Base-by-base conservation (phyloP, 2,113 vertebrate genomes). In the Rhipidura dahli region DNA sequence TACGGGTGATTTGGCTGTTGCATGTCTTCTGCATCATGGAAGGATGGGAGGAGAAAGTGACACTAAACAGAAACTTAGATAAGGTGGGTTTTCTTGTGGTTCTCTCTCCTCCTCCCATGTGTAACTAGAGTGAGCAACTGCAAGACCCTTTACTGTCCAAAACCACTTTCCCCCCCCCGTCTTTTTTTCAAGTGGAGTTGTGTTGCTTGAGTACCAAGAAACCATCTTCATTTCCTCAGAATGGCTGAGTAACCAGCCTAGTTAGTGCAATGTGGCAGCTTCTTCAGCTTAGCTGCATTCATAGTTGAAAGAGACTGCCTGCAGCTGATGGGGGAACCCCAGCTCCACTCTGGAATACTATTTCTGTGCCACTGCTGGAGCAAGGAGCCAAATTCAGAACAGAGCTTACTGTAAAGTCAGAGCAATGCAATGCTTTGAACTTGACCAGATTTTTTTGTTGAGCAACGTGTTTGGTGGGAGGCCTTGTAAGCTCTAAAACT, bases 11-110 rank as follows among this genome's bases (percentile, higher is more conserved):
- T 30, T 53, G 83, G 53, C 78, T 93, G 54, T 53, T 92, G 63
- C 5, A 7, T 66, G 30, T 84, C 68, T 89, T 78, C 73, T 54
- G 60, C 49, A 68, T 90, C 56, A 49, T 20, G 8, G 44, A 53
- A 80, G 59, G 71, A 56, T 5, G 20, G 71, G 89, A 93, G 76
- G 57, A 84, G 64, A 88, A 87, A n/a, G 54, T 68, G 51, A 94
- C 93, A 92, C 92, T 96, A 93, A 94, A 49, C 35, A 83, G 49
- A 45, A 80, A 35, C 44, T 79, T 73, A 47, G 72, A 23, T 66
- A 72, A 90, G 39, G 26, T 47, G 30, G 40, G 61, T 47, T 35
- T 27, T 71, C 65, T 66, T 57, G 53, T 70, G 81, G 68, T 60
- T 88, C 54, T 51, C 71, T 82, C 77, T 85, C 39, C 51, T 88